Conservation (phyloP, 2,888 invertebrate species). For the Dermolepida albohirtum region DNA sequence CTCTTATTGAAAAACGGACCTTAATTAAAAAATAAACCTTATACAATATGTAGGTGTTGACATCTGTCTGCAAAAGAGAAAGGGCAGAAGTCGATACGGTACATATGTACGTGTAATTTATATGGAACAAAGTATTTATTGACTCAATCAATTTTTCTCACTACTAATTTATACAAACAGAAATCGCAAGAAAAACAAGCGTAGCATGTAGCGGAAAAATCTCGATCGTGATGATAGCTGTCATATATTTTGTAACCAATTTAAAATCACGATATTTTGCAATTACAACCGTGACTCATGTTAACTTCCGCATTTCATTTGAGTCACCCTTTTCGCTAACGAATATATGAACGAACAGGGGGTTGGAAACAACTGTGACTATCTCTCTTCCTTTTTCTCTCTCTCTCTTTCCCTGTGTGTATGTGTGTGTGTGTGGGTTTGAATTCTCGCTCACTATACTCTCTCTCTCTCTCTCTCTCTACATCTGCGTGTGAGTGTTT, state of each 20-base stretch:
- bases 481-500: constrained; percentile 2
- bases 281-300: constrained; percentile 39
- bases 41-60: no score
- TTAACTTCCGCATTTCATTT: constrained; percentile 37
- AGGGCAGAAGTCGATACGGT: no score
- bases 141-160: no score
- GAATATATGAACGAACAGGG: neutral
- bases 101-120: no score
- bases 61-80: no score
- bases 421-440: neutral
- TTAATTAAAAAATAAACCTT: no score
- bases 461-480: neutral
- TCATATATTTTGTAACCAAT: constrained; percentile 17
- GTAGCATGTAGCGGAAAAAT: neutral
- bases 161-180: no score
- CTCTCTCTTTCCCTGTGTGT: neutral
- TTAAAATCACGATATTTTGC: constrained; percentile 32
- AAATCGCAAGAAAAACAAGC: no score
- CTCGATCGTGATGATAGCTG: constrained; percentile 2
- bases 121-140: no score
- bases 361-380: constrained; percentile 35
- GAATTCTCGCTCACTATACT: neutral
- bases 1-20: no score
- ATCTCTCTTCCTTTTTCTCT: constrained; percentile 4
- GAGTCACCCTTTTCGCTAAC: constrained; percentile 31